Base-by-base conservation (phyloP, 2,113 vertebrate species). In the Plotosus lineatus region DNA sequence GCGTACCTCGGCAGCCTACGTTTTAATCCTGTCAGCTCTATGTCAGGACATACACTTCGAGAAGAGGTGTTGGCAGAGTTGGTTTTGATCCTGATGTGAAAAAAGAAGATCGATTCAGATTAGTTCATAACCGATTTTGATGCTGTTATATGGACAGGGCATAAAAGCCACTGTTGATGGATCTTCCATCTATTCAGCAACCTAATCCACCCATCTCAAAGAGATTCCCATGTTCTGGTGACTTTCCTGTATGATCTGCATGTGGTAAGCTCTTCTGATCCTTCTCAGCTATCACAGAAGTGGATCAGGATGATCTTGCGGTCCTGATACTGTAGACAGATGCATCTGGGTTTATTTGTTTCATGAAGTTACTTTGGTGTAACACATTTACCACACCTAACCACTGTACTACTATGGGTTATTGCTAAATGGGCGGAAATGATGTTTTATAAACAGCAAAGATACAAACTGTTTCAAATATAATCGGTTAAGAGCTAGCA, bases 201-300 rank as follows among this genome's bases (percentile, higher is more conserved):
- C 55, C 75, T 90, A 87, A 89, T 88, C 88, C 86, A 40, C 31
- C 58, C 51, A 76, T 74, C 51, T 84, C 53, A 50, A 79, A 44
- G 51, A 33, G 84, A 87, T 79, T 86, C 17, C 74, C 53, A 85
- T 86, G 72, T 87, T 78, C 87, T 77, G 79, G 84, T 86, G n/a
- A 81, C 79, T 72, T 75, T 69, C 31, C 78, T 55, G 79, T 73
- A 38, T 88, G 86, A 89, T 88, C 88, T 82, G 36, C 36, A 19
- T 38, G 33, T 44, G 76, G 55, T 0, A 31, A 63, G 33, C 55
- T 53, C 33, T 33, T 48, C 19, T 69, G 40, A 69, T 33, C 55
- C n/a, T 38, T 42, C 28, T 46, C 14, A 38, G 61, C 28, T 65
- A 61, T 2, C 5, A 38, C 42, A 73, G 75, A 60, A 40, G 56